Conservation (phyloP, 1,140 invertebrate species). For the Aricia agestis region DNA sequence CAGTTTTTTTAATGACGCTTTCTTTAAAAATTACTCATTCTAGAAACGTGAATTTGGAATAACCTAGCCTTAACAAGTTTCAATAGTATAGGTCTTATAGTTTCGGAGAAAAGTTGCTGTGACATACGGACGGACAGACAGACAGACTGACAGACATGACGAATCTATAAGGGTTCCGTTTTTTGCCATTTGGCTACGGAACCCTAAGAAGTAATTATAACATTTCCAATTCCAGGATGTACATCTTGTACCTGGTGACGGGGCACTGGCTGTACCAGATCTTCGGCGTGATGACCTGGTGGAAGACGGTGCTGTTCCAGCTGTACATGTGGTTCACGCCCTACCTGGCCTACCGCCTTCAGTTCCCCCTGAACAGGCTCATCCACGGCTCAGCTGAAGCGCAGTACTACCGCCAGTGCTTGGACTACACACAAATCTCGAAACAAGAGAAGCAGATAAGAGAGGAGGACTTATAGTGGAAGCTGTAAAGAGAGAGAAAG, state of each 20-base stretch:
- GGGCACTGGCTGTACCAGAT: constrained; percentile 64
- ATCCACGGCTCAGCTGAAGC: constrained; percentile 37
- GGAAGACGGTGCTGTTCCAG: constrained; percentile 57
- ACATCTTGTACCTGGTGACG: constrained; percentile 54
- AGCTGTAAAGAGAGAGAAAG: too few species aligned
- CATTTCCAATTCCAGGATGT: constrained; percentile 51
- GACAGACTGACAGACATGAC: too few species aligned
- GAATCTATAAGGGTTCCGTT: too few species aligned
- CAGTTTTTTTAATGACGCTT: too few species aligned
- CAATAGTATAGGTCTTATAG: too few species aligned
- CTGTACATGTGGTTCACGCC: constrained; percentile 41
- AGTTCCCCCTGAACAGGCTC: constrained; percentile 50
- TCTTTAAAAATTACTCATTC: too few species aligned
- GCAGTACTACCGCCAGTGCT: constrained; percentile 4
- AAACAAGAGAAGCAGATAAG: neutral
- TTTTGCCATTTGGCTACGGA: too few species aligned
- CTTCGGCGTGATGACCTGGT: constrained; percentile 62
- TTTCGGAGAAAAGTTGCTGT: too few species aligned
- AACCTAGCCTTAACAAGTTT: too few species aligned
- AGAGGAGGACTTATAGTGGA: neutral
- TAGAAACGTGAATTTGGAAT: too few species aligned
- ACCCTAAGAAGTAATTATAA: too few species aligned
- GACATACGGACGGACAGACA: too few species aligned
- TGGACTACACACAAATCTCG: neutral
- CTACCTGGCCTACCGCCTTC: constrained; percentile 45